Base-by-base conservation (phyloP, 1,140 invertebrate genomes). In the Oedothorax gibbosus region DNA sequence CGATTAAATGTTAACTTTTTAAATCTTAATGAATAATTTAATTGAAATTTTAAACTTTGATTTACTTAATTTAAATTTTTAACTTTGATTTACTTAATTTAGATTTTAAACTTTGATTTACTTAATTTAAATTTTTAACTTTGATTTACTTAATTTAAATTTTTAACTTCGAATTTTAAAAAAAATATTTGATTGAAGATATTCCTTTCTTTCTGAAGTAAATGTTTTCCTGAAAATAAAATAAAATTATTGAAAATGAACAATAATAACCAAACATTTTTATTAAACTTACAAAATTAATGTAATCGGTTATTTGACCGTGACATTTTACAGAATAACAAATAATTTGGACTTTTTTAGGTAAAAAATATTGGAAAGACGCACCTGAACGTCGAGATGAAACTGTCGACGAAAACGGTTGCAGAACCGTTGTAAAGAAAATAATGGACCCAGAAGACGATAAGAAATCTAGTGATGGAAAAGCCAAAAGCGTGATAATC, bases 341-440 rank as follows among this genome's bases (percentile, higher is more conserved):
- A 35, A 35, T 35, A 35, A 35, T 35, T 35, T 35, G 35, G 35
- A 50, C 21, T 71, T 68, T 56, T 66, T 2, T 15, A 84, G 81
- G 81, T 49, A 85, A 85, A 35, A 35, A 54, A 10, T 85, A 85
- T 15, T 85, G 83, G 83, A 85, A 51, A 53, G 83, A 84, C 35
- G 81, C 35, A 12, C 83, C 83, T 10, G 21, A 77, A 64, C 21
- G 73, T 9, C 51, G 83, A 71, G 73, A 85, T 18, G 85, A 75
- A 49, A 20, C 21, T 6, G 69, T 80, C 7, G 85, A 86, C n/a
- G 76, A 81, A 50, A 81, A 86, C 11, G 85, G 85, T 8, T 86
- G 85, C 60, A 53, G 85, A 80, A 86, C 85, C 6, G 71, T 86
- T 12, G 69, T 86, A 12, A 86, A 86, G 50, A 80, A 80, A 21